Evolutionary conservation across 2,888 invertebrate species (phyloP), one percentile per base, ranked within the genome.

Genomic region (Zaprionus lineosus): DNA sequence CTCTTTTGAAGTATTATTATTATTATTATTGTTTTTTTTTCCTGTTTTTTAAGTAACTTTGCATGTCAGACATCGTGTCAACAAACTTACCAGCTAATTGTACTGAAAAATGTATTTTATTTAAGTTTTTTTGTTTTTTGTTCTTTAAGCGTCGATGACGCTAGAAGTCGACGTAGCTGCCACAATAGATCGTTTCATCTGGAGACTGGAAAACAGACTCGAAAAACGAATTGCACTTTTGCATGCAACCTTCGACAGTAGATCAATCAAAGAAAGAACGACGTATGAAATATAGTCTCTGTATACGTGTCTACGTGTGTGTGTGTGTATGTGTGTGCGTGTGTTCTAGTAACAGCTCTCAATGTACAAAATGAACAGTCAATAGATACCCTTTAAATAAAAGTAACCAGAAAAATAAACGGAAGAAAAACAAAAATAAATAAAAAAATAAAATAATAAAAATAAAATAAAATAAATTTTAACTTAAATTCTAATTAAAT

Each of bases 231-330:
- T 82, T 82, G 81, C 81, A 82, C 73, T 82, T 82, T 84, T 82
- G 85, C 85, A 82, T 84, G 81, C 75, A 84, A 74, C 78, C 79
- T 82, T 78, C 84, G 69, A 56, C 77, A 76, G 78, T 81, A 78
- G 84, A 84, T 78, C 84, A 84, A 78, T 78, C 78, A 78, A 78
- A 84, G 70, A 70, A 36, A 57, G 21, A 44, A 28, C 15, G 14
- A 62, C 37, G 31, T 36, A 62, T 60, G 52, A 50, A 55, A 53
- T 69, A 60, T 48, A 19, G 39, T 26, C 21, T 16, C 39, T 29
- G 1, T 24, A 21, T 24, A n/a, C n/a, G 24, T 24, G 24, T 24
- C 8, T 24, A 15, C 18, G 9, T 18, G 2, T 21, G 9, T 26
- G 14, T 29, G n/a, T 37, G n/a, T n/a, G 26, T 15, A 41, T 53